phyloP scores from a whole-genome alignment of 2,797 vertebrate species.

The Chaunax sp. region DNA sequence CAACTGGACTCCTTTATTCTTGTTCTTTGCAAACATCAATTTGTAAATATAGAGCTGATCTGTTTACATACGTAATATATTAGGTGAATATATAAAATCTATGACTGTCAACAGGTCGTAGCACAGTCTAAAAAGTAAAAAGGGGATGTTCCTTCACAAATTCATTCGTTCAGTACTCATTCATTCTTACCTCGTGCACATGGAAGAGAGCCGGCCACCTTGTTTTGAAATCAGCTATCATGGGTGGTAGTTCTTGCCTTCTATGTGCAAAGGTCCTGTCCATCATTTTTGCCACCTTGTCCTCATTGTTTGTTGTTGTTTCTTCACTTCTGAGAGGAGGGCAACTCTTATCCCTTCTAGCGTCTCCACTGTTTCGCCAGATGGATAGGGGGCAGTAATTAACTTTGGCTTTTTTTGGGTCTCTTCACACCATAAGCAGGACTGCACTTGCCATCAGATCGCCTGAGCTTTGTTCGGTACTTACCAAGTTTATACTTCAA shows the following conservation, averaged over 20 bases:
- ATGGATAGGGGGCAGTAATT: slow-evolving; percentile 1
- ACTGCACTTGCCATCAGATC: background rate
- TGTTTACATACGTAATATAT: too few species aligned
- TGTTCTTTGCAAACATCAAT: too few species aligned
- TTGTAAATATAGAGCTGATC: too few species aligned
- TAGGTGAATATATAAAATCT: too few species aligned
- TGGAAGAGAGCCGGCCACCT: background rate
- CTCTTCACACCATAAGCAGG: slow-evolving; percentile 19
- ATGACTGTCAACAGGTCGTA: too few species aligned
- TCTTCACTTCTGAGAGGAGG: background rate
- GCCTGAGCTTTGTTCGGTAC: background rate
- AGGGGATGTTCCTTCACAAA: background rate
- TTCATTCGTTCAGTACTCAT: too few species aligned
- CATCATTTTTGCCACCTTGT: slow-evolving; percentile 1
- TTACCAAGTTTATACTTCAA: slow-evolving; percentile 14
- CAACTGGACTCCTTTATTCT: too few species aligned
- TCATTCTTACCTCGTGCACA: background rate
- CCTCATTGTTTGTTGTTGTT: slow-evolving; percentile 1
- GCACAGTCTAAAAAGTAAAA: slow-evolving; percentile 14
- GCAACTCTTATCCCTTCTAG: slow-evolving; percentile 4
- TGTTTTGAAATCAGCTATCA: too few species aligned
- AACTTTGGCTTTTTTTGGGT: slow-evolving; percentile 19
- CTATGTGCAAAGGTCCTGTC: background rate
- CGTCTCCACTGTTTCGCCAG: background rate
- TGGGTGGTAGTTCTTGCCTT: too few species aligned